Evolutionary conservation across 1,140 invertebrate species (phyloP), one percentile per base, ranked within the genome.

Genomic region (Plutomurus gul): DNA sequence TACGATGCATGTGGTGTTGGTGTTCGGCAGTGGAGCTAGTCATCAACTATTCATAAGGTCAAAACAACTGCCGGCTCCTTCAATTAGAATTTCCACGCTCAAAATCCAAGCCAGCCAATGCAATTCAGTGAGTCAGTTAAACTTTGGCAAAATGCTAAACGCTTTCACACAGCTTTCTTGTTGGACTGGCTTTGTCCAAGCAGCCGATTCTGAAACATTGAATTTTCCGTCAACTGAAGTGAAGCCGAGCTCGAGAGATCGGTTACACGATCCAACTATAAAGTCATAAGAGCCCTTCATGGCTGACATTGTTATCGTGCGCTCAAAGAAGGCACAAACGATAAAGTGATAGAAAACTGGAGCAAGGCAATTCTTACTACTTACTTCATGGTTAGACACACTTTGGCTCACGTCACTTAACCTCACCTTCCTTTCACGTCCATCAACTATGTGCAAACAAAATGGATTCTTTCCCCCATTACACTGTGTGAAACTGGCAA

Each of bases 391-490:
- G 56, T 33, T 65, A n/a, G 27, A 33, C 56, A 65, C 56, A 65
- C 56, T 65, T 65, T 65, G 18, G 22, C 56, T 65, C 56, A 65
- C 56, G 30, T 65, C 56, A 43, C 39, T 43, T 43, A 43, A 43
- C 39, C n/a, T 43, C 39, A 33, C 56, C 56, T 65, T 65, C 56
- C 56, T 65, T 65, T 65, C 51, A 65, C 27, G 56, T 65, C 56
- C 56, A 65, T 65, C 56, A 65, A 65, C 30, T 65, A 25, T 65
- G 27, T 65, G 56, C 30, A 65, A 65, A 65, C 30, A 65, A 33
- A 65, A 65, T 65, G 56, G 56, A 27, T 33, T 65, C 56, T 65
- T 65, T 65, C 33, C 16, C n/a, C 30, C 33, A 60, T 30, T 56
- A 27, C 51, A 16, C 13, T 25, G 22, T 27, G 30, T 13, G 25